Percentiles rank a stretch among this genome's conserved stretches.
Evolutionary conservation across 2,888 invertebrate species (phyloP).

Genomic region (Blera fallax): DNA sequence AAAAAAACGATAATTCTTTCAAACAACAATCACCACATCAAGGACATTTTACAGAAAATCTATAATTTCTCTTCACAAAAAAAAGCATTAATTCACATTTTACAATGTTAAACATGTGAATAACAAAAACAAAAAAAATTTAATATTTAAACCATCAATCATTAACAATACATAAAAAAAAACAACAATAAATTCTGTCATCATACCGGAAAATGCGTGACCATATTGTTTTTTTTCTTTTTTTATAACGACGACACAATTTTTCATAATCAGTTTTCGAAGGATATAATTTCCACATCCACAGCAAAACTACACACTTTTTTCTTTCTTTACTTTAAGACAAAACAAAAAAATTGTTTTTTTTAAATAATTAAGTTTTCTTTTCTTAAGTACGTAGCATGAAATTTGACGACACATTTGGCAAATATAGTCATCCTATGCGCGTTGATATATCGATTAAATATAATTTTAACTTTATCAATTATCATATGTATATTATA

Average conservation of each 20-base stretch:
- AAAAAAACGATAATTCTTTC: conserved; percentile 24
- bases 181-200: conserved; percentile 71
- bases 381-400: conserved; percentile 7
- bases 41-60: conserved; percentile 6
- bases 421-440: conserved; percentile 31
- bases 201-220: conserved; percentile 73
- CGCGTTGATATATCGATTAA: conserved; percentile 49
- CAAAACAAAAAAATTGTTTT: conserved; percentile 10
- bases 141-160: conserved; percentile 49
- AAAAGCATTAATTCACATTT: conserved; percentile 53
- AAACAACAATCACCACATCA: conserved; percentile 68
- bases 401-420: conserved; percentile 23
- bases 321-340: no score
- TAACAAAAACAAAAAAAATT: conserved; percentile 42
- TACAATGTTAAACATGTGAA: conserved; percentile 52
- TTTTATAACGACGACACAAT: conserved; percentile 22
- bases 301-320: conserved; percentile 54
- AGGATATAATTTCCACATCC: conserved; percentile 47
- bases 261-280: conserved; percentile 12
- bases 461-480: conserved; percentile 34
- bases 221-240: conserved; percentile 32
- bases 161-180: conserved; percentile 55
- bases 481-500: conserved; percentile 21
- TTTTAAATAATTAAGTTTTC: conserved; percentile 21
- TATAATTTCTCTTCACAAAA: conserved; percentile 28